Evolutionary conservation across 2,888 invertebrate species (phyloP).

Genomic region (Tipula lateralis): DNA sequence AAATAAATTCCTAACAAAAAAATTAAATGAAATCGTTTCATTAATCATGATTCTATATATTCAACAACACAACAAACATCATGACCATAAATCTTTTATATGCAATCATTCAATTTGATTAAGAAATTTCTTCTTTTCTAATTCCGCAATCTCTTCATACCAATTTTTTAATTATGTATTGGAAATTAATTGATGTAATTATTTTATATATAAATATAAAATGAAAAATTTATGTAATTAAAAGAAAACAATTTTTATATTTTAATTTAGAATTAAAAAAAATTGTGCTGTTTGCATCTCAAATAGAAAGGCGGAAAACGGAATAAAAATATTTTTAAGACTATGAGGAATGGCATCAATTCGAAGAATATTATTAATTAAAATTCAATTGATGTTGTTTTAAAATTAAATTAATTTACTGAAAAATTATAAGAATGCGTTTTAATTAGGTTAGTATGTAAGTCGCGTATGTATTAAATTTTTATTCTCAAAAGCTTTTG

Average conservation of each 20-base stretch:
- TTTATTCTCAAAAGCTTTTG: no score
- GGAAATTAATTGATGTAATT: constrained; percentile 8
- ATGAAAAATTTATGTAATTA: neutral
- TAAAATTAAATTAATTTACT: neutral
- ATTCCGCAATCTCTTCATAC: neutral
- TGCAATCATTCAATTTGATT: neutral
- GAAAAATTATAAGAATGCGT: neutral
- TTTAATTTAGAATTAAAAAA: neutral
- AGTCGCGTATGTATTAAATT: neutral
- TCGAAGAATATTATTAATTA: neutral
- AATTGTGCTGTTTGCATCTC: neutral
- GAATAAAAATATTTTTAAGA: neutral
- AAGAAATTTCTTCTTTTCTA: constrained; percentile 3
- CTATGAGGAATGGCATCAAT: neutral
- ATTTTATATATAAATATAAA: neutral
- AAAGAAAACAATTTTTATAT: neutral
- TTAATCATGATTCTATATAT: neutral
- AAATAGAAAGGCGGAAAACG: neutral
- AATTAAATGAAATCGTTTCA: neutral
- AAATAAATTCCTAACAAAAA: neutral
- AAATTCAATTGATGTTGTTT: neutral
- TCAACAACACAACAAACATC: neutral
- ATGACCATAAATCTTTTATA: neutral
- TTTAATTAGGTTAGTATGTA: neutral
- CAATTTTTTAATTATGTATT: neutral